Percentiles rank a stretch among this genome's conserved stretches.
phyloP scores from a whole-genome alignment of 2,888 invertebrate species.

The Drosophila acutilabella region DNA sequence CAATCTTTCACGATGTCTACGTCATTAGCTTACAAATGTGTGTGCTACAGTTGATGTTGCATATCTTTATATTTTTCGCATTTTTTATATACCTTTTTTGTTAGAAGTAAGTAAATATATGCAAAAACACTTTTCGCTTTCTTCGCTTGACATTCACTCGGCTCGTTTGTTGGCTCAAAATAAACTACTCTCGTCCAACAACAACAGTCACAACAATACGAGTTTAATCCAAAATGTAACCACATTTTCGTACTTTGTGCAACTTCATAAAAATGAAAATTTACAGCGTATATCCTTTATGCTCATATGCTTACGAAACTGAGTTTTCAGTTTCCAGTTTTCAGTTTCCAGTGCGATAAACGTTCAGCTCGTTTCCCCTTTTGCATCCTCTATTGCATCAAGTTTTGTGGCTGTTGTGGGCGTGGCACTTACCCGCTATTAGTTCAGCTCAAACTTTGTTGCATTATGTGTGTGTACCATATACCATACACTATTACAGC shows the following conservation, averaged over 20 bases:
- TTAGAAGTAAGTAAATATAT: not conserved
- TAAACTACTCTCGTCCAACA: slow-evolving; percentile 25
- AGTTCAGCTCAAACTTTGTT: slow-evolving; percentile 62
- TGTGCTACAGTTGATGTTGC: slow-evolving; percentile 4
- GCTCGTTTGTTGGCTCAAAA: slow-evolving; percentile 20
- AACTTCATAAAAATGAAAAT: slow-evolving; percentile 82
- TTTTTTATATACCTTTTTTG: slow-evolving; percentile 20
- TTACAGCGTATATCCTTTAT: slow-evolving; percentile 79
- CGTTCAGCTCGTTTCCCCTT: slow-evolving; percentile 58
- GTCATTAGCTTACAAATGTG: slow-evolving; percentile 18
- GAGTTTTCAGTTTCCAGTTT: slow-evolving; percentile 12
- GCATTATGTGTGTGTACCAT: slow-evolving; percentile 48
- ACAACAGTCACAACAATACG: slow-evolving; percentile 15
- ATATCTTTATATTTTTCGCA: slow-evolving; percentile 13
- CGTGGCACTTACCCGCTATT: slow-evolving; percentile 37
- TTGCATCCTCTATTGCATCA: slow-evolving; percentile 56
- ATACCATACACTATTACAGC: not conserved
- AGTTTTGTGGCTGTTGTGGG: slow-evolving; percentile 68
- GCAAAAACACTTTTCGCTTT: slow-evolving; percentile 41
- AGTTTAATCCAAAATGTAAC: slow-evolving; percentile 78
- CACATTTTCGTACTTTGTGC: slow-evolving; percentile 77
- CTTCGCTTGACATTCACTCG: slow-evolving; percentile 28
- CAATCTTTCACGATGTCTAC: not conserved
- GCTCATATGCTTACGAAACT: slow-evolving; percentile 64
- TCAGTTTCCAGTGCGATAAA: slow-evolving; percentile 55